These are phyloP conservation scores for Agrilus planipennis DNA, from an alignment of 1,140 invertebrate genomes.

Conservation along the genomic window DNA sequence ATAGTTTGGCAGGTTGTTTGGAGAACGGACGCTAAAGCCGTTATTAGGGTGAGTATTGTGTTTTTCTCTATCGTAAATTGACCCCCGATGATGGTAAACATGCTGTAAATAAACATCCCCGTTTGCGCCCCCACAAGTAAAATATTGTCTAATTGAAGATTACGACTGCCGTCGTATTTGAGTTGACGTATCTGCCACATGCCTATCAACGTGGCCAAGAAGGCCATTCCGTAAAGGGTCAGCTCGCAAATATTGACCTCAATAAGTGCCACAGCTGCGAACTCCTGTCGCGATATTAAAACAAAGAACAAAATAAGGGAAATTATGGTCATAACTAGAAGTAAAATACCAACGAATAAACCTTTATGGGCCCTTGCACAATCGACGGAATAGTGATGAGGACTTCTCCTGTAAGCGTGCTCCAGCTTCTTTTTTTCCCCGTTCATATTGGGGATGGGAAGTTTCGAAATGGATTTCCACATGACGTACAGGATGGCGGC, in stretches of 20 bases:
- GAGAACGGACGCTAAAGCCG: conserved; percentile 65
- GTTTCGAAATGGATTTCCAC: conserved; percentile 64
- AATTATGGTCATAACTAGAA: conserved; percentile 87
- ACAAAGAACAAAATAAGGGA: conserved; percentile 92
- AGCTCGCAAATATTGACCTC: conserved; percentile 89
- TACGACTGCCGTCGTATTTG: conserved; percentile 69
- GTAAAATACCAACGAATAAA: conserved; percentile 84
- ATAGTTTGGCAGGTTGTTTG: conserved; percentile 87
- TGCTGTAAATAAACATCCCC: conserved; percentile 88
- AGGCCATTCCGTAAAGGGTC: conserved; percentile 74
- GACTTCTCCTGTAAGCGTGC: conserved; percentile 58
- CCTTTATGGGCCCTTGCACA: conserved; percentile 89
- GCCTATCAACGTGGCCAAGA: conserved; percentile 71
- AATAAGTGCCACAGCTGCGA: conserved; percentile 71
- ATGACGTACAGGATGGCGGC: conserved; percentile 92
- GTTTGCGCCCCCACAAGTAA: conserved; percentile 84
- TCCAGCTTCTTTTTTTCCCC: conserved; percentile 42
- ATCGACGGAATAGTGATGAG: conserved; percentile 87
- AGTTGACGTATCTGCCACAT: conserved; percentile 77
- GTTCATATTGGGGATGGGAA: conserved; percentile 37
- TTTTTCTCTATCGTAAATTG: conserved; percentile 76
- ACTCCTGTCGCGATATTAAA: conserved; percentile 73
- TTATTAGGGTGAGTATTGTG: conserved; percentile 70
- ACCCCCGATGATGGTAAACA: conserved; percentile 84
- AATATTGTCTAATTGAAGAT: conserved; percentile 86